Evolutionary conservation across 2,113 vertebrate species (phyloP).

Genomic region (Anguilla rostrata): DNA sequence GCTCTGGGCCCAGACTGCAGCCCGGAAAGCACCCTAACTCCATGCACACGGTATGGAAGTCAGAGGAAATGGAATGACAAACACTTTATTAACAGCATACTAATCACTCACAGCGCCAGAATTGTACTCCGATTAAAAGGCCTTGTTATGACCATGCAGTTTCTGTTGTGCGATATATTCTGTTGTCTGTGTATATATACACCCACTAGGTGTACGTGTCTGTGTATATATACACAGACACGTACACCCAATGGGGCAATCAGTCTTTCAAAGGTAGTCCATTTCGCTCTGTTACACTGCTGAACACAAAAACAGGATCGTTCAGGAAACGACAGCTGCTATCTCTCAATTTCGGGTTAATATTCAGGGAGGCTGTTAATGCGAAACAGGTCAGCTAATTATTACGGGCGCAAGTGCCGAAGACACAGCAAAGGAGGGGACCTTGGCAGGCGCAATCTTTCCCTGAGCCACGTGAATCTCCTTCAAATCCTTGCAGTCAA

Average conservation of each 20-base stretch:
- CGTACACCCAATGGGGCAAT: not conserved
- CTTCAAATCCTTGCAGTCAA: not conserved
- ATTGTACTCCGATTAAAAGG: not conserved
- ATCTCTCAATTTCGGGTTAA: not conserved
- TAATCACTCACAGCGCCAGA: conserved; percentile 20
- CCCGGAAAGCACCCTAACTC: not conserved
- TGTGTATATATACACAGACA: not conserved
- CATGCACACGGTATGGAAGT: not conserved
- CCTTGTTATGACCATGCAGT: not conserved
- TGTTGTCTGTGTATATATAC: not conserved
- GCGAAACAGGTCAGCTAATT: not conserved
- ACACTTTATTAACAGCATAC: conserved; percentile 20
- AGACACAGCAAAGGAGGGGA: not conserved
- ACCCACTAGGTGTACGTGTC: not conserved
- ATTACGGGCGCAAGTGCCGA: not conserved
- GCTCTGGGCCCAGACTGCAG: not conserved
- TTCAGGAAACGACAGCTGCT: not conserved
- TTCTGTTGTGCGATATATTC: not conserved
- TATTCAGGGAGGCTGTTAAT: not conserved
- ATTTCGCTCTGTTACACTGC: not conserved
- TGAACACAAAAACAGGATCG: not conserved
- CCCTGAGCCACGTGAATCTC: not conserved
- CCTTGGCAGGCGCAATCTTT: not conserved
- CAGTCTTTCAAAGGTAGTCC: not conserved
- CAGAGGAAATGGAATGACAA: conserved; percentile 13